These are phyloP conservation scores for Netelia melanura DNA, from an alignment of 2,888 invertebrate species.

Conservation along the genomic window DNA sequence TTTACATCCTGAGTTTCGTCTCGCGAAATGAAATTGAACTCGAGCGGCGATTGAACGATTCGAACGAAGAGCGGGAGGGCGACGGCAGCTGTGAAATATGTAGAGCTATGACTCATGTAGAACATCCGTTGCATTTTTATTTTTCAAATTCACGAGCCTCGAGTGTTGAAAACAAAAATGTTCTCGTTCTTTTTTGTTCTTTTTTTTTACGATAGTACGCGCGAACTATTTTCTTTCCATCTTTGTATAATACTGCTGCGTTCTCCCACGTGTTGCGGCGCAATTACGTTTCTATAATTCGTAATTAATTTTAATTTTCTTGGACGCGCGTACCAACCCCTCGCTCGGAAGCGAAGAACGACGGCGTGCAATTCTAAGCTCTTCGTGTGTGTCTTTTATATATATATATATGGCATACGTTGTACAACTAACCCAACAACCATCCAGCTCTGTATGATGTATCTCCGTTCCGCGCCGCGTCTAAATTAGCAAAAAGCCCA, in stretches of 20 bases:
- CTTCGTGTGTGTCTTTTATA: conserved; percentile 20
- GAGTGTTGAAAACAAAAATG: too few species aligned
- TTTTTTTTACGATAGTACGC: conserved; percentile 9
- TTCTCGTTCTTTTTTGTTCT: too few species aligned
- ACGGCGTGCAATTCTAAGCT: conserved; percentile 42
- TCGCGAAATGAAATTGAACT: conserved; percentile 19
- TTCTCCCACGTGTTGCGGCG: conserved; percentile 69
- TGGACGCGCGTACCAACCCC: conserved; percentile 44
- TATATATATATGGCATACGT: conserved; percentile 23
- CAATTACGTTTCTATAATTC: conserved; percentile 72
- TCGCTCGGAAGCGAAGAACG: conserved; percentile 40
- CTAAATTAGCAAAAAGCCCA: conserved; percentile 61
- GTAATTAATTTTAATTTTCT: conserved; percentile 72
- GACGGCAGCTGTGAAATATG: too few species aligned
- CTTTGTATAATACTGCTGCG: conserved; percentile 44
- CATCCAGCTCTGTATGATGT: conserved; percentile 20
- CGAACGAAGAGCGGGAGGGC: background rate
- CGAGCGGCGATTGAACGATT: background rate
- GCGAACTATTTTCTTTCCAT: conserved; percentile 14
- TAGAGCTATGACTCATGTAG: too few species aligned
- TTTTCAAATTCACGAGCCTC: too few species aligned
- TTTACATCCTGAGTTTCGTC: conserved; percentile 16
- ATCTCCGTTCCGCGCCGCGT: conserved; percentile 49
- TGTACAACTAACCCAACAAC: conserved; percentile 35
- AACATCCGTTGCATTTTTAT: too few species aligned